phyloP scores from a whole-genome alignment of 2,888 invertebrate species.

The Geophilus truncorum region DNA sequence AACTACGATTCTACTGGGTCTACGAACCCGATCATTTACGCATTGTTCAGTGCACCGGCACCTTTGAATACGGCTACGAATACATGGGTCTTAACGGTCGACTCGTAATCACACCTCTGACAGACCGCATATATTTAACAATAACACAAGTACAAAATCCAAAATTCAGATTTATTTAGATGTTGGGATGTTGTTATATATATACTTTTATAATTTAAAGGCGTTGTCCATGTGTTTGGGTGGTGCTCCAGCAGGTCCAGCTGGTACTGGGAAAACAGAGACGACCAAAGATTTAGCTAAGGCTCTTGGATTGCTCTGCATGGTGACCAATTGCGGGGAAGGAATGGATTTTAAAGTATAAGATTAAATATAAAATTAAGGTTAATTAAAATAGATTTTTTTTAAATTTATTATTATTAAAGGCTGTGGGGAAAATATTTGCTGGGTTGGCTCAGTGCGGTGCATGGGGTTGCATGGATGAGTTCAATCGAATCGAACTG shows the following conservation, averaged over 20 bases:
- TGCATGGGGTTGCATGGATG: conserved; percentile 94
- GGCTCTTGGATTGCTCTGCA: conserved; percentile 59
- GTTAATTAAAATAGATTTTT: not conserved
- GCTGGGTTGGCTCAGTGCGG: conserved; percentile 78
- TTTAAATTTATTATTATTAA: not conserved
- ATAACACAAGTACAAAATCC: conserved; percentile 64
- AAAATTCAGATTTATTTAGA: too few species aligned
- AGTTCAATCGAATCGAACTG: conserved; percentile 88
- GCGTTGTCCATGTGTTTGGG: conserved; percentile 87
- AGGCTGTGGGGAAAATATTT: conserved; percentile 68
- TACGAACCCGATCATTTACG: conserved; percentile 71
- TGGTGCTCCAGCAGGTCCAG: conserved; percentile 79
- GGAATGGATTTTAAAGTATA: conserved; percentile 74
- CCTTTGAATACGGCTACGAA: conserved; percentile 89
- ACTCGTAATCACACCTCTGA: conserved; percentile 84
- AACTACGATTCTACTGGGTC: conserved; percentile 86
- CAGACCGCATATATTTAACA: conserved; percentile 86
- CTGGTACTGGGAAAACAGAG: conserved; percentile 85
- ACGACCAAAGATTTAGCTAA: conserved; percentile 88
- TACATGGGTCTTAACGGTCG: conserved; percentile 92
- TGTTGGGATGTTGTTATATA: not conserved
- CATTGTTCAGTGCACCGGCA: conserved; percentile 77
- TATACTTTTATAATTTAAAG: conserved; percentile 34
- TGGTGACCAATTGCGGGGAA: conserved; percentile 78
- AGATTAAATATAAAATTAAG: not conserved